Base-by-base conservation (phyloP, 2,797 vertebrate species). In the Pogoniulus pusillus region DNA sequence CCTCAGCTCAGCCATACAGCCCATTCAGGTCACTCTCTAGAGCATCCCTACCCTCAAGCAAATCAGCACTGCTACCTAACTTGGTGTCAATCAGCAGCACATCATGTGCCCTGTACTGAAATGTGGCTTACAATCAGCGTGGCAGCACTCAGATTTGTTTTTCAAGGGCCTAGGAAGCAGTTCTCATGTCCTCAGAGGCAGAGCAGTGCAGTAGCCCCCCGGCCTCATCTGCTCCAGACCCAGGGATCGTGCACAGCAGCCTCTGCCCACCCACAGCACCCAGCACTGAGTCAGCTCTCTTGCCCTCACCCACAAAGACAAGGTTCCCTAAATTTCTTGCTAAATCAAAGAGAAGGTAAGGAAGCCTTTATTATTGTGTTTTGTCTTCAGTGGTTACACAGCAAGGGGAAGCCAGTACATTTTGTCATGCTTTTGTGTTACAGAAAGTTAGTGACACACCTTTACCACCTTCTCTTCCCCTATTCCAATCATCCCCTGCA, bases 371-470 rank as follows among this genome's bases (percentile, higher is more conserved):
- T 39, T 45, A 7, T 2, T 9, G 9, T 10, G 3, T 54, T 64
- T 70, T 35, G 20, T 12, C 8, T 26, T 80, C 35, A 30, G 47
- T 34, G 55, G 62, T 62, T 76, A 68, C 18, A 72, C 8, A 51
- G 20, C 6, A 2, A 54, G 34, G 69, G 19, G 34, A 58, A 45
- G 9, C 34, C 34, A 49, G 53, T 10, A 30, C 27, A 16, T 4
- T 53, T 39, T 35, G 18, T 62, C 59, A 30, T 0, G 4, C 9
- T 19, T 32, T 23, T 7, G 24, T 8, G 9, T 47, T 75, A 49
- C 0, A 0, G 22, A 30, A 57, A 47, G 62, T 24, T 43, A 27
- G 20, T 22, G 2, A 43, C 6, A 4, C 3, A 2, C 14, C 53
- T 72, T 58, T 30, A 39, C 9, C 29, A 22, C 14, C 17, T 29